Conservation (phyloP, 2,888 invertebrate species). For the Leptinotarsa tumamoca region DNA sequence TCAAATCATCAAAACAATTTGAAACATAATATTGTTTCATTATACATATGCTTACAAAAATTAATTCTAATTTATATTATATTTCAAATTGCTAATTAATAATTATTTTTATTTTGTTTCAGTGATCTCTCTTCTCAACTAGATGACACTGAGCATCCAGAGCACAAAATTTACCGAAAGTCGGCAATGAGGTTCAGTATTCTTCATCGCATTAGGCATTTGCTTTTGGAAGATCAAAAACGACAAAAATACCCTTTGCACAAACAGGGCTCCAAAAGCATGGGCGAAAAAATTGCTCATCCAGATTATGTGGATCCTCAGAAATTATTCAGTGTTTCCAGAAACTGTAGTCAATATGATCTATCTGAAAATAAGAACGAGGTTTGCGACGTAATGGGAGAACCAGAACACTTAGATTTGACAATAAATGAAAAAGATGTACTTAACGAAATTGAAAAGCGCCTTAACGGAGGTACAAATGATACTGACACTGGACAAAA, state of each 20-base stretch:
- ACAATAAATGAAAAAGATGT: conserved; percentile 63
- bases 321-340: conserved; percentile 68
- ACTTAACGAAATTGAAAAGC: conserved; percentile 61
- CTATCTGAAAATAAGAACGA: conserved; percentile 43
- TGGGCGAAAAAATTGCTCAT: conserved; percentile 89
- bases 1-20: too few relatives aligned
- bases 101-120: conserved; percentile 42
- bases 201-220: conserved; percentile 70
- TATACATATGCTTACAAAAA: too few relatives aligned
- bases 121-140: conserved; percentile 67
- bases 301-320: conserved; percentile 88
- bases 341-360: conserved; percentile 52
- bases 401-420: conserved; percentile 59
- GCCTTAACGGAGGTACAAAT: conserved; percentile 51
- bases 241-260: conserved; percentile 70
- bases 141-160: conserved; percentile 74
- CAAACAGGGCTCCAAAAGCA: conserved; percentile 83
- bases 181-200: conserved; percentile 73
- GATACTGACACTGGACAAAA: conserved; percentile 39
- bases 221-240: conserved; percentile 62
- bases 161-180: conserved; percentile 83
- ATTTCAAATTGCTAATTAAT: not conserved
- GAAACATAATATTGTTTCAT: too few relatives aligned
- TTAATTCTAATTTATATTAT: too few relatives aligned
- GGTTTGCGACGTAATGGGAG: conserved; percentile 50